Evolutionary conservation across 1,140 invertebrate genomes (phyloP), one percentile per base, ranked within the genome.

Genomic region (Hormaphis cornu): DNA sequence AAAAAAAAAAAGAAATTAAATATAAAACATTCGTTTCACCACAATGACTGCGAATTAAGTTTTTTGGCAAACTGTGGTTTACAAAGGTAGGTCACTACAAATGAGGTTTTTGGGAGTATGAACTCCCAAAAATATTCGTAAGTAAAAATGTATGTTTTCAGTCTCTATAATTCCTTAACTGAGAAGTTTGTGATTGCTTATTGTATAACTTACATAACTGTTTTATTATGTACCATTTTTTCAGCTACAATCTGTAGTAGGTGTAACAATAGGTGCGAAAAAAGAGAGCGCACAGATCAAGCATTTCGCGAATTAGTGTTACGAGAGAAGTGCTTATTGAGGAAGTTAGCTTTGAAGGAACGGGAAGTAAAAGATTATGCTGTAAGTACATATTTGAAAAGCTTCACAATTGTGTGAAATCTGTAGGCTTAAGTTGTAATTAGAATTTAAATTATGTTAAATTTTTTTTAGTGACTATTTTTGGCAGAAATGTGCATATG

Each of bases 341-440:
- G 95, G 74, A 83, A 93, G 76, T 82, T 97, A 58, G 88, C 93
- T 69, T 89, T 89, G 71, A 97, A 97, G 81, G 95, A 97, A 78
- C 93, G 97, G 80, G 93, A 98, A 82, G 86, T 96, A 75, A 92
- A 97, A 80, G 93, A 97, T 81, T 94, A 90, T 82, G 86, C 91
- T 80, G 93, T 95, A 83, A 85, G 88, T 86, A 78, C 69, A 58
- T 70, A 46, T 69, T 70, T 28, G 37, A 52, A 70, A 7, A 70
- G 59, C 18, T 70, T 16, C 8, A 59, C 5, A 14, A 1, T 9
- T 33, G 70, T 73, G 63, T 53, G n/a, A n/a, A 26, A 53, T 53
- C 1, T 28, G 2, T 53, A n/a, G 10, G 24, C 3, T 5, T 16
- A 20, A 18, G 42, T 44, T 44, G 5, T n/a, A 44, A 44, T 5